Evolutionary conservation across 2,797 vertebrate species (phyloP).

Genomic region (Clarias fuscus): DNA sequence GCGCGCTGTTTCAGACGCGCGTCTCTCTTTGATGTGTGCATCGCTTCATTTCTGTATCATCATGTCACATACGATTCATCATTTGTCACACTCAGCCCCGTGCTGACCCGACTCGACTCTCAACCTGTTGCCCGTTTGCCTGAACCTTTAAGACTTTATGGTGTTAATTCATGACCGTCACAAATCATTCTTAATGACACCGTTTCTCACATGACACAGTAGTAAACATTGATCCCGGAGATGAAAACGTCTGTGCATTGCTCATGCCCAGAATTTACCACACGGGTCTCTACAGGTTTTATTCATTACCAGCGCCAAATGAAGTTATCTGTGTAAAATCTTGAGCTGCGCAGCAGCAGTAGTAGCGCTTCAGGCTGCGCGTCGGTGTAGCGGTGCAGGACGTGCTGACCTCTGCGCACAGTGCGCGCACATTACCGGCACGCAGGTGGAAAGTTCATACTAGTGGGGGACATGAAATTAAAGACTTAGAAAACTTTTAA

Average conservation of each 20-base stretch:
- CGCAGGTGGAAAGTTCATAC: slow-evolving; percentile 63
- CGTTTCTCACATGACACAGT: slow-evolving; percentile 26
- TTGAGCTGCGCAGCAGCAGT: not conserved
- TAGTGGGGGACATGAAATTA: slow-evolving; percentile 50
- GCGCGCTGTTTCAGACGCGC: too few relatives aligned
- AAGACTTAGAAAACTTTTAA: slow-evolving; percentile 57
- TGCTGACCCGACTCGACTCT: slow-evolving; percentile 10
- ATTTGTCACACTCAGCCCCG: not conserved
- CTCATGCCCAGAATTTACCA: not conserved
- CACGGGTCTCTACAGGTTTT: slow-evolving; percentile 18
- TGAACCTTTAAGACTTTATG: not conserved
- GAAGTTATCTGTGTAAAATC: slow-evolving; percentile 5
- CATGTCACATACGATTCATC: not conserved
- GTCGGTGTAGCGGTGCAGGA: not conserved
- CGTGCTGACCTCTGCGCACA: not conserved
- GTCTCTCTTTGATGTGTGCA: too few relatives aligned
- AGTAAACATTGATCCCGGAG: slow-evolving; percentile 23
- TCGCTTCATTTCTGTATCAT: not conserved
- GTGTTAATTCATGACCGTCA: slow-evolving; percentile 22
- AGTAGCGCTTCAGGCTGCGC: slow-evolving; percentile 8
- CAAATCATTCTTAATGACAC: slow-evolving; percentile 31
- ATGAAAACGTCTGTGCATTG: slow-evolving; percentile 3
- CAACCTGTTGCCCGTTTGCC: slow-evolving; percentile 26
- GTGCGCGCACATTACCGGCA: slow-evolving; percentile 39
- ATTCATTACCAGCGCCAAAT: slow-evolving; percentile 5